Percentiles rank a stretch among this genome's conserved stretches.
Evolutionary conservation across 2,797 vertebrate species (phyloP).

Genomic region (Catamblyrhynchus diadema): DNA sequence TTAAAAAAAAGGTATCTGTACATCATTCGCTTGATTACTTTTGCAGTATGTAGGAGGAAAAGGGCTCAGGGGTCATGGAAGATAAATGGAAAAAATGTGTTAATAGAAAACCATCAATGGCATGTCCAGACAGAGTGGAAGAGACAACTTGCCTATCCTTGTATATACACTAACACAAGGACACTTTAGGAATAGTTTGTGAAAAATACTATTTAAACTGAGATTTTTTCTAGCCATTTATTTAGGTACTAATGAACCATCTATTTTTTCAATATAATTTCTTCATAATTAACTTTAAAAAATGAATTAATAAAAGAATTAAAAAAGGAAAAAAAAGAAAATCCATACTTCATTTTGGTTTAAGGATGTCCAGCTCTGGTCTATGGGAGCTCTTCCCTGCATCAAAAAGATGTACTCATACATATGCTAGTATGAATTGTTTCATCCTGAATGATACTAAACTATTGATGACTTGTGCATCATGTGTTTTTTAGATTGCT

Average conservation of each 20-base stretch:
- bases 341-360: not conserved
- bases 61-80: not conserved
- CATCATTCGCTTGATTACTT: not conserved
- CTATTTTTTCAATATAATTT: not conserved
- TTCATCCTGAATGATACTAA: not conserved
- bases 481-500: not conserved
- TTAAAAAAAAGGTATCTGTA: not conserved
- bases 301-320: too few species aligned
- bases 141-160: not conserved
- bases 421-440: not conserved
- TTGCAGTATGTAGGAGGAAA: not conserved
- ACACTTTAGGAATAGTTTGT: not conserved
- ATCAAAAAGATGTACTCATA: not conserved
- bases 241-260: not conserved
- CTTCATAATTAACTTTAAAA: not conserved
- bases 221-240: not conserved
- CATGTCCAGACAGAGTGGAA: not conserved
- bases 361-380: not conserved
- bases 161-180: fast-evolving
- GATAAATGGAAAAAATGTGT: not conserved
- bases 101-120: not conserved
- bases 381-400: not conserved
- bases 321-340: too few species aligned
- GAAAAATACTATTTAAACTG: not conserved
- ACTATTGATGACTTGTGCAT: not conserved